These are phyloP conservation scores for Myoxocephalus aenaeus DNA, from an alignment of 2,797 vertebrate species.

Conservation along the genomic window DNA sequence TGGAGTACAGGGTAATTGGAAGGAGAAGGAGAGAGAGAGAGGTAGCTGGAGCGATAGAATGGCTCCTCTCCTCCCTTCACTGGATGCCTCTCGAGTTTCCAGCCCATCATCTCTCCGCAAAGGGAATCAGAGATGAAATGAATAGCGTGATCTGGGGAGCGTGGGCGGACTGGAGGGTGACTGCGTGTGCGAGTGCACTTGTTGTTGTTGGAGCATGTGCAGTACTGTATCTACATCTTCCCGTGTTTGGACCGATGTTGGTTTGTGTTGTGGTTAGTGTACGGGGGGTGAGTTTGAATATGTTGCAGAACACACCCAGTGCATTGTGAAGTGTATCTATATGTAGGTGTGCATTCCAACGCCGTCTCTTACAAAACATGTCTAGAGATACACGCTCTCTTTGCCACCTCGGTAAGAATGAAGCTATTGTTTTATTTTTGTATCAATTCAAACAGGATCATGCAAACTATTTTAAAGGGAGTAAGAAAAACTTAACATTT, in stretches of 20 bases:
- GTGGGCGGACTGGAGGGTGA: slow-evolving; percentile 57
- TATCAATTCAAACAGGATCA: background rate
- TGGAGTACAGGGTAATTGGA: slow-evolving; percentile 45
- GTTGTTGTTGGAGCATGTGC: slow-evolving; percentile 11
- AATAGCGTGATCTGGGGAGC: slow-evolving; percentile 62
- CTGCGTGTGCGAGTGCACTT: slow-evolving; percentile 22
- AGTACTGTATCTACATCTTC: background rate
- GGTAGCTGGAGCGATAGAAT: slow-evolving; percentile 58
- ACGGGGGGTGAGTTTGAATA: background rate
- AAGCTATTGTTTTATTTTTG: too few relatives aligned
- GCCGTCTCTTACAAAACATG: too few relatives aligned
- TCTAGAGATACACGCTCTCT: too few relatives aligned
- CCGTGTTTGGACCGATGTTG: too few relatives aligned
- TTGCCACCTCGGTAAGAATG: too few relatives aligned
- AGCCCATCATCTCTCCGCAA: slow-evolving; percentile 73
- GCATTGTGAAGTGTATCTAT: background rate
- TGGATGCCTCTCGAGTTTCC: slow-evolving; percentile 73
- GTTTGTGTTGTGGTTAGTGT: background rate
- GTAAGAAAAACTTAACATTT: background rate
- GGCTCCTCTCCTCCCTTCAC: slow-evolving; percentile 61
- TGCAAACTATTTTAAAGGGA: background rate
- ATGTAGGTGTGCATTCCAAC: too few relatives aligned
- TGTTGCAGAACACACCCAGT: background rate
- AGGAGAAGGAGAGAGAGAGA: slow-evolving; percentile 31
- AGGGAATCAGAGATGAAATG: slow-evolving; percentile 80